Base-by-base conservation (phyloP, 2,113 vertebrate species). In the Epinephelus cyanopodus region DNA sequence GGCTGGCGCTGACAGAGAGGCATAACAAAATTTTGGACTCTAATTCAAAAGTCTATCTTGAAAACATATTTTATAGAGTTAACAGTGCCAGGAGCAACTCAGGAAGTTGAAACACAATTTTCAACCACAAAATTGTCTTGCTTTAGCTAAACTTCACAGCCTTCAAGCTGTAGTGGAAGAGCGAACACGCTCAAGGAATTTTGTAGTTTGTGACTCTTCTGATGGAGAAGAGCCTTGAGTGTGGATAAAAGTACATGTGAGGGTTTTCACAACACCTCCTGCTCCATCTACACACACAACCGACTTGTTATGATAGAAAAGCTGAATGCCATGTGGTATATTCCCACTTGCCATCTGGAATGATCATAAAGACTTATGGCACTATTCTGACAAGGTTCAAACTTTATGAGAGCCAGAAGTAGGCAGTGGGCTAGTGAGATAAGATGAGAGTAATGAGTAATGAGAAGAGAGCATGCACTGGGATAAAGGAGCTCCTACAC, bases 291-390 rank as follows among this genome's bases (percentile, higher is more conserved):
- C 72, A 79, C 57, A 67, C 27, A 60, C 15, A 73, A 29, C 37
- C 17, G 37, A 70, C 66, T 77, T 74, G 47, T 60, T 70, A 58
- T 74, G 45, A 67, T 45, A 66, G 42, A 70, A 17, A 60, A 50
- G 74, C 48, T 64, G 61, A 79, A 82, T 61, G 52, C 27, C 67
- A 83, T 64, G 76, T 77, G 72, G 42, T 67, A 33, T 42, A 62
- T 77, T 86, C 21, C 39, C 65, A 68, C 64, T 37, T 74, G 69
- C 83, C 79, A 84, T 66, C 83, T 86, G 72, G 74, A 80, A 78
- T 19, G 17, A 84, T 79, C 68, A 81, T 64, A 81, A 78, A 76
- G 47, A 18, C 48, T 62, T 67, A 70, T 52, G 61, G 18, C 67
- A 33, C 60, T 61, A 23, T 48, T 25, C 18, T 72, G 45, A 68